Evolutionary conservation across 2,888 invertebrate genomes (phyloP).

Genomic region (Diarsia brunnea): DNA sequence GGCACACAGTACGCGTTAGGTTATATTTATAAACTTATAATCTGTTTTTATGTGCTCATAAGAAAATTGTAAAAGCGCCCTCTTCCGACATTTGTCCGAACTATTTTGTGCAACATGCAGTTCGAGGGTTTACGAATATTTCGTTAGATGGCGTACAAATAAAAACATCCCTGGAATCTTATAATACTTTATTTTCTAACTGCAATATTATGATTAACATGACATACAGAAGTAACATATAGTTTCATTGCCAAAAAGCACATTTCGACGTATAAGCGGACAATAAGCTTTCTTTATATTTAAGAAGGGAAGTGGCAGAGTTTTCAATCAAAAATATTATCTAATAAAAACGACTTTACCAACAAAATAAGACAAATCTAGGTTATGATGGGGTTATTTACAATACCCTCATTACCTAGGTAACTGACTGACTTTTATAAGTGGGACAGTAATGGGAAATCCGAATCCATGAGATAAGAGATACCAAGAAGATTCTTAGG

Average conservation of each 20-base stretch:
- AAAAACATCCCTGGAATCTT: background rate
- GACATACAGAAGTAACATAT: background rate
- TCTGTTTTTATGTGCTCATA: background rate
- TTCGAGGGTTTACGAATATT: background rate
- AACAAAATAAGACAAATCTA: background rate
- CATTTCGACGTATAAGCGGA: background rate
- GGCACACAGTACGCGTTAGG: too few species aligned
- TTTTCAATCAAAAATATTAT: background rate
- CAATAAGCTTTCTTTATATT: background rate
- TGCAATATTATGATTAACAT: too few species aligned
- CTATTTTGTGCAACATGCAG: constrained; percentile 7
- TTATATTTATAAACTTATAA: background rate
- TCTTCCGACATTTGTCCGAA: background rate
- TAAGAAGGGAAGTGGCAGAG: background rate
- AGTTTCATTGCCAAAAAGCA: background rate
- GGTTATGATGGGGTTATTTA: background rate
- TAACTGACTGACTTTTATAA: background rate
- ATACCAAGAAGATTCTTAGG: background rate
- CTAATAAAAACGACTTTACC: background rate
- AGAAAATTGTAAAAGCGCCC: background rate
- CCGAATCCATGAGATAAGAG: background rate
- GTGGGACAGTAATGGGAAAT: background rate
- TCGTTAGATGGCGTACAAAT: constrained; percentile 18
- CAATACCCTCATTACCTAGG: background rate
- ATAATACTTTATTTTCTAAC: background rate